A percentile compares a stretch with the other conserved stretches of the same genome.
Conservation (phyloP, 1,140 invertebrate genomes). For the Choristoneura fumiferana region DNA sequence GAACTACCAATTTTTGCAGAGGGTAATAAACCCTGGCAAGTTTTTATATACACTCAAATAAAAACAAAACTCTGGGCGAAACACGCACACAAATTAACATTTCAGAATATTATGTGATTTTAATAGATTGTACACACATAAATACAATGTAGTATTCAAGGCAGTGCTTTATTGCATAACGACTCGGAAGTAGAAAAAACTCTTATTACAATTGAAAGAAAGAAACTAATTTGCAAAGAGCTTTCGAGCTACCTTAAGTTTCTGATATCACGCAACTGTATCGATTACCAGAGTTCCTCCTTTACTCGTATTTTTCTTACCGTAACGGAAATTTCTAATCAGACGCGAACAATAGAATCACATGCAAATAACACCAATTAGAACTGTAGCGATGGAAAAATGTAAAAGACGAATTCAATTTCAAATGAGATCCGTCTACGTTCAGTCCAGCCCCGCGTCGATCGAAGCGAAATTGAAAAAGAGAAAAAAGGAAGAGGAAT, state of each 20-base stretch:
- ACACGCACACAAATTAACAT: too few species aligned
- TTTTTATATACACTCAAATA: too few species aligned
- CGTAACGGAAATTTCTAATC: slow-evolving; percentile 39
- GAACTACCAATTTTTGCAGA: too few species aligned
- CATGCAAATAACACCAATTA: slow-evolving; percentile 72
- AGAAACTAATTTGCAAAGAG: slow-evolving; percentile 50
- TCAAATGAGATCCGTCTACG: slow-evolving; percentile 75
- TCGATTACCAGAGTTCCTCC: slow-evolving; percentile 32
- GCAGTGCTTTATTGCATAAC: slow-evolving; percentile 2
- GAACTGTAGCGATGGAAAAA: slow-evolving; percentile 65
- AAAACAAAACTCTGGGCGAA: too few species aligned
- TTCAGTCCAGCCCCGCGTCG: slow-evolving; percentile 64
- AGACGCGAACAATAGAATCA: slow-evolving; percentile 56
- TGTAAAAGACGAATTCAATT: slow-evolving; percentile 72
- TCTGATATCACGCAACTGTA: slow-evolving; percentile 44
- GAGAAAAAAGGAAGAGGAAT: slow-evolving; percentile 61
- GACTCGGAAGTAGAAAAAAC: slow-evolving; percentile 17
- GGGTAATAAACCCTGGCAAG: too few species aligned
- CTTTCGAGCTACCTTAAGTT: slow-evolving; percentile 37
- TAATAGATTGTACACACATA: too few species aligned
- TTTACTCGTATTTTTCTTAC: slow-evolving; percentile 34
- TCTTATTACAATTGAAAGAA: slow-evolving; percentile 28
- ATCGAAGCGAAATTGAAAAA: slow-evolving; percentile 75
- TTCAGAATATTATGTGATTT: too few species aligned
- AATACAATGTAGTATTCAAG: neutral